Conservation (phyloP, 1,140 invertebrate species). For the Zaprionus gabonicus region DNA sequence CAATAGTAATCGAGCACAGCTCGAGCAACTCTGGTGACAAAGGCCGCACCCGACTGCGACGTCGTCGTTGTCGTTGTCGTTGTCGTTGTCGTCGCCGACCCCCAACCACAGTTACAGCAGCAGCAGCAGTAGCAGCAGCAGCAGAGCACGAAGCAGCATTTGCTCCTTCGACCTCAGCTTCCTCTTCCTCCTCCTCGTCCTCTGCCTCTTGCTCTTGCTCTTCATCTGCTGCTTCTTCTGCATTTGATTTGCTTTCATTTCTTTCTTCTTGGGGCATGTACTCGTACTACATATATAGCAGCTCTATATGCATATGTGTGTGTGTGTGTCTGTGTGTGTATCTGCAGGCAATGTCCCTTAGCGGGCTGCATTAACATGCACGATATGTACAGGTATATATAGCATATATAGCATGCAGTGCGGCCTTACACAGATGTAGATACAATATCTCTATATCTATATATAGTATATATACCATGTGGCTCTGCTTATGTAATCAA, state of each 20-base stretch:
- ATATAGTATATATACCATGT: neutral
- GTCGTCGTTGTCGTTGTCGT: neutral
- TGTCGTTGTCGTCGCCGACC: neutral
- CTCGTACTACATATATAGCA: constrained; percentile 16
- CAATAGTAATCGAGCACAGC: constrained; percentile 74
- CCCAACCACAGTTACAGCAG: neutral
- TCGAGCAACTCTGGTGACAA: constrained; percentile 71
- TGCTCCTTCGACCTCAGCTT: neutral
- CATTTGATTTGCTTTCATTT: constrained; percentile 39
- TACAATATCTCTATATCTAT: neutral
- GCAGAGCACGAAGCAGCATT: constrained; percentile 9
- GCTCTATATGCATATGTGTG: constrained; percentile 5
- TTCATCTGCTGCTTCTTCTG: constrained; percentile 12
- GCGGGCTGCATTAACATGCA: neutral
- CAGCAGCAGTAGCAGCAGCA: neutral
- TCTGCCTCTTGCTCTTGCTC: neutral
- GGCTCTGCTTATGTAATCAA: neutral
- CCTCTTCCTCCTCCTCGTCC: neutral
- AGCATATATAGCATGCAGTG: neutral
- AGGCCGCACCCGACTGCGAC: constrained; percentile 51
- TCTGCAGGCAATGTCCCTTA: constrained; percentile 1
- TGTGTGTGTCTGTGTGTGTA: constrained; percentile 17
- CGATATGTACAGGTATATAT: constrained; percentile 15
- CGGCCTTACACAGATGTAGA: neutral
- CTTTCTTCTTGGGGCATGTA: neutral